Percentiles rank a stretch among this genome's conserved stretches.
phyloP scores from a whole-genome alignment of 2,888 invertebrate species.

The Gymnocheta viridis region DNA sequence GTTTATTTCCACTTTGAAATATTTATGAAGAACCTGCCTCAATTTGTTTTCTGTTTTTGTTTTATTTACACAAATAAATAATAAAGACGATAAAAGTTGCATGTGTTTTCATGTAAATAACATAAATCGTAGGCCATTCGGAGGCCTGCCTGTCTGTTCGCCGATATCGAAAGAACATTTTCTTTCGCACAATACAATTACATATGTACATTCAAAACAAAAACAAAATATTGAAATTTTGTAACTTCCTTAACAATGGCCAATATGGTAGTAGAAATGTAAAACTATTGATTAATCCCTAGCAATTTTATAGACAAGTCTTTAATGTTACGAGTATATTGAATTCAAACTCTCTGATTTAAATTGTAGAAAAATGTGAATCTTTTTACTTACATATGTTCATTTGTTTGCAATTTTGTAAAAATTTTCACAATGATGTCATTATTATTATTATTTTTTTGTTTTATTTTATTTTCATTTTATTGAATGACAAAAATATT shows the following conservation, averaged over 20 bases:
- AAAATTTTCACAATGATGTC: slow-evolving; percentile 65
- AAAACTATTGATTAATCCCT: slow-evolving; percentile 45
- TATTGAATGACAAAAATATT: slow-evolving; percentile 55
- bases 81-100: slow-evolving; percentile 1
- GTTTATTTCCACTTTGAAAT: slow-evolving; percentile 50
- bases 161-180: too few species aligned
- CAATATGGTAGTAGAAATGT: background rate
- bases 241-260: slow-evolving; percentile 47
- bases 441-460: slow-evolving; percentile 28
- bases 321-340: background rate
- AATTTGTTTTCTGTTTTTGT: slow-evolving; percentile 48
- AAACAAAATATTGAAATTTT: slow-evolving; percentile 50
- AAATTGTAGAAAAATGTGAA: background rate
- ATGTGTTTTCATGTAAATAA: slow-evolving; percentile 17
- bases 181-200: too few species aligned
- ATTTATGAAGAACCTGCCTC: slow-evolving; percentile 69
- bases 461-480: slow-evolving; percentile 53
- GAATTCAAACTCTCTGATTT: slow-evolving; percentile 19
- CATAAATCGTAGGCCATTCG: slow-evolving; percentile 44
- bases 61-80: background rate
- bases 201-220: too few species aligned
- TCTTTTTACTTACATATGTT: background rate
- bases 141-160: too few species aligned
- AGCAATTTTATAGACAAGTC: slow-evolving; percentile 17
- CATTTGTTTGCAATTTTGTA: slow-evolving; percentile 18